phyloP scores from a whole-genome alignment of 1,140 invertebrate genomes.

The Drosophila pseudoobscura region DNA sequence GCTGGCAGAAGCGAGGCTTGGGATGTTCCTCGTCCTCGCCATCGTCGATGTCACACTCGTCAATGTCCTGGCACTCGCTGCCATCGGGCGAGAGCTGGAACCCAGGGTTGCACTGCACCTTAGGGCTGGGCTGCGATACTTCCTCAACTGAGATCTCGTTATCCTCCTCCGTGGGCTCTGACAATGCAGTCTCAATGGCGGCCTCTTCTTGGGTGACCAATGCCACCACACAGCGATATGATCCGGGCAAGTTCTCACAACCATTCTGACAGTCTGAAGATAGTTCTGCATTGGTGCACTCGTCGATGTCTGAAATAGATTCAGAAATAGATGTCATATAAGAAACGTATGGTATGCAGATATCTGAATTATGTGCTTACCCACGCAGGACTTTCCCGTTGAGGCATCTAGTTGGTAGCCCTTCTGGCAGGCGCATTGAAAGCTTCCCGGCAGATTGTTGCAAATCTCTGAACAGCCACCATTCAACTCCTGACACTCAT shows the following conservation, averaged over 20 bases:
- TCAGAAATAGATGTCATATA: too few species aligned
- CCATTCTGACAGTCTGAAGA: conserved; percentile 85
- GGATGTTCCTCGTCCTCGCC: conserved; percentile 2
- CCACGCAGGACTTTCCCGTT: conserved; percentile 75
- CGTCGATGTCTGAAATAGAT: conserved; percentile 86
- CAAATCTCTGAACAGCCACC: conserved; percentile 86
- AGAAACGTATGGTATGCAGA: neutral
- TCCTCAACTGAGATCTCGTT: conserved; percentile 4
- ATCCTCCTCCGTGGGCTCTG: conserved; percentile 16
- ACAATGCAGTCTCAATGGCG: neutral
- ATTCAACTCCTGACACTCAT: conserved; percentile 90
- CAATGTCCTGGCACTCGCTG: conserved; percentile 85
- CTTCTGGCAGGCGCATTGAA: conserved; percentile 87
- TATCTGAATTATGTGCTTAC: conserved; percentile 43
- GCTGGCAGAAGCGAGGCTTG: conserved; percentile 84
- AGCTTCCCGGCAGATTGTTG: conserved; percentile 89
- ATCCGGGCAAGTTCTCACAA: conserved; percentile 88
- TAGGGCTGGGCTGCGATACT: conserved; percentile 25
- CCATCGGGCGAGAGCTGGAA: conserved; percentile 83
- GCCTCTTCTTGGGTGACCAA: conserved; percentile 34
- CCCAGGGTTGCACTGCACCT: conserved; percentile 86
- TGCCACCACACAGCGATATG: conserved; percentile 86
- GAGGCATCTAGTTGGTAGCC: conserved; percentile 81
- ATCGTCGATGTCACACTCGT: conserved; percentile 86
- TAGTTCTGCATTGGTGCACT: conserved; percentile 85